Evolutionary conservation across 2,888 invertebrate species (phyloP).

Genomic region (Fragum whitleyi): DNA sequence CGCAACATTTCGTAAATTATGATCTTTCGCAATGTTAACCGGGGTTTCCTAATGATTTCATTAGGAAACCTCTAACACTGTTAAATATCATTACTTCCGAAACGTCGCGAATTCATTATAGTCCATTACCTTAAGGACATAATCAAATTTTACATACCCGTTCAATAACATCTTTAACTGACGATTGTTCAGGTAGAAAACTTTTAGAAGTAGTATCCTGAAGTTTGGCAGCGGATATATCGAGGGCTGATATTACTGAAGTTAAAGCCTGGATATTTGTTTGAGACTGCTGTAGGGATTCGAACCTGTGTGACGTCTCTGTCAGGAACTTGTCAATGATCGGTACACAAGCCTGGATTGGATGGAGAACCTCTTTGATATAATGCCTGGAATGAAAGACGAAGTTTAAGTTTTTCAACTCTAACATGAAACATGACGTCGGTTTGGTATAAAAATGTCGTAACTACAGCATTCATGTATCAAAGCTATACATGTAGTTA

Average conservation of each 20-base stretch:
- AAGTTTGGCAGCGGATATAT: neutral
- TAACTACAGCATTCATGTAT: no score
- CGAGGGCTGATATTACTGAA: slow-evolving; percentile 14
- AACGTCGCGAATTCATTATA: no score
- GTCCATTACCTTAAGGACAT: no score
- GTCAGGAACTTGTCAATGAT: slow-evolving; percentile 9
- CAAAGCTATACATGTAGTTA: no score
- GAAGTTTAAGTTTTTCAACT: neutral
- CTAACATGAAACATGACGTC: no score
- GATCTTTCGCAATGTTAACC: no score
- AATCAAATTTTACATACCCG: no score
- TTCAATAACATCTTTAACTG: slow-evolving; percentile 1
- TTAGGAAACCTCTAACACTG: no score
- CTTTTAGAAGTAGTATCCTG: neutral
- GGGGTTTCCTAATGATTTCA: no score
- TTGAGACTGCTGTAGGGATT: slow-evolving; percentile 29
- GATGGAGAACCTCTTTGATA: slow-evolving; percentile 23
- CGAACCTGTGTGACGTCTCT: neutral
- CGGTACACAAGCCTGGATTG: slow-evolving; percentile 32
- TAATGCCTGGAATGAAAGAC: slow-evolving; percentile 14
- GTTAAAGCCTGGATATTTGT: slow-evolving; percentile 16
- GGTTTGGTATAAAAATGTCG: no score
- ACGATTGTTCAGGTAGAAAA: neutral
- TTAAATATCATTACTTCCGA: no score
- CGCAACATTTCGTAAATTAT: no score